Evolutionary conservation across 1,140 invertebrate genomes (phyloP), one percentile per base, ranked within the genome.

Genomic region (Steinernema khuongi): DNA sequence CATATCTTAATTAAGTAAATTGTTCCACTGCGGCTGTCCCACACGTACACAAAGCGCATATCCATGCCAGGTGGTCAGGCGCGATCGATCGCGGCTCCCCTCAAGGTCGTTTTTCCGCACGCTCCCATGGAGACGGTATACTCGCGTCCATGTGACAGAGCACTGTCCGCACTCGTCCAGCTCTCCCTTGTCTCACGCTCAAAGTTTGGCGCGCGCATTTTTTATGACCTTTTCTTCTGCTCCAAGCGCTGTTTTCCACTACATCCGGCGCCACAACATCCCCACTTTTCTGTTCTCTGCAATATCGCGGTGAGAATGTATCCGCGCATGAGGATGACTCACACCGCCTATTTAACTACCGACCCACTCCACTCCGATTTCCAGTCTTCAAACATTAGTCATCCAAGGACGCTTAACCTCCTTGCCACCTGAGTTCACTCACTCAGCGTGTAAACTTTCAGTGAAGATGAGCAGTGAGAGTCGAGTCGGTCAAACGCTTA

Each of bases 401-500:
- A 41, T n/a, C 36, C 36, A 60, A 60, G 50, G 50, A 11, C 50
- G 26, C 50, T 60, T 22, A 14, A 22, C 50, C 50, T 41, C 36
- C 36, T 41, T 41, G n/a, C n/a, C 36, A 41, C n/a, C 7, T 7
- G 7, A 60, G 14, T 60, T 60, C 26, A 26, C 50, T 11, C 50
- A 26, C 4, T 60, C 26, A 7, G 26, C 7, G 22, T 17, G 7
- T 22, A 60, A n/a, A n/a, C n/a, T n/a, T 11, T 60, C 50, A 60
- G 50, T 22, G 26, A 60, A 14, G 7, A 60, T 60, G 50, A 60
- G 50, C 22, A 60, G 14, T 22, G 50, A 60, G 7, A 60, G 50
- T 60, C 50, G 50, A 60, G 50, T 79, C 30, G 75, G 41, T 43
- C 77, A 73, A 44, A 75, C 74, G 2, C 33, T 79, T 26, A 74